phyloP scores from a whole-genome alignment of 2,888 invertebrate genomes.

The Pachliopta kotzebuea region DNA sequence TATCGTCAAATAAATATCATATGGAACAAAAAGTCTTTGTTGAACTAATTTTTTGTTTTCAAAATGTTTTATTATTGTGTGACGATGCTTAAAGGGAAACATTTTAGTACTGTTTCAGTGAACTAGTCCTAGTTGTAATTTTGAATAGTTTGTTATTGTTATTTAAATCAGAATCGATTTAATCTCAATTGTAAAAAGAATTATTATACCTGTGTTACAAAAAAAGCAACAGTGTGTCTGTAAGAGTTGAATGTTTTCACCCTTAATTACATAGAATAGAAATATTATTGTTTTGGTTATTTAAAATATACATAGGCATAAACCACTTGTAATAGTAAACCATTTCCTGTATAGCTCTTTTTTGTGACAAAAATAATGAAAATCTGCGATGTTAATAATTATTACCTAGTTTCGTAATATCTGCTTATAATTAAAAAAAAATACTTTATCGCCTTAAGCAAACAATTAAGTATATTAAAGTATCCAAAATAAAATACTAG shows the following conservation, averaged over 20 bases:
- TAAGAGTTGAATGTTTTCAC: background rate
- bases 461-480: background rate
- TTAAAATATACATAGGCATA: too few species aligned
- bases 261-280: background rate
- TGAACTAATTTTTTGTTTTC: background rate
- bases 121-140: constrained; percentile 29
- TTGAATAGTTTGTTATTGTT: background rate
- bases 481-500: background rate
- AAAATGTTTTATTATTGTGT: background rate
- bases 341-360: background rate
- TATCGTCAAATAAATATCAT: background rate
- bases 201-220: background rate
- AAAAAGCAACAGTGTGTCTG: background rate
- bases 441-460: too few species aligned
- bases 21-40: background rate
- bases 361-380: background rate
- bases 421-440: background rate
- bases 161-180: background rate
- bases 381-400: background rate
- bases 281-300: background rate
- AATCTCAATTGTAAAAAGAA: background rate
- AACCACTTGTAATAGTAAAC: background rate
- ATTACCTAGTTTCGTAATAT: background rate
- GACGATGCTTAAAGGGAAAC: background rate
- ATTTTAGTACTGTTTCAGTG: constrained; percentile 20